Base-by-base conservation (phyloP, 2,888 invertebrate species). In the Xylota sylvarum region DNA sequence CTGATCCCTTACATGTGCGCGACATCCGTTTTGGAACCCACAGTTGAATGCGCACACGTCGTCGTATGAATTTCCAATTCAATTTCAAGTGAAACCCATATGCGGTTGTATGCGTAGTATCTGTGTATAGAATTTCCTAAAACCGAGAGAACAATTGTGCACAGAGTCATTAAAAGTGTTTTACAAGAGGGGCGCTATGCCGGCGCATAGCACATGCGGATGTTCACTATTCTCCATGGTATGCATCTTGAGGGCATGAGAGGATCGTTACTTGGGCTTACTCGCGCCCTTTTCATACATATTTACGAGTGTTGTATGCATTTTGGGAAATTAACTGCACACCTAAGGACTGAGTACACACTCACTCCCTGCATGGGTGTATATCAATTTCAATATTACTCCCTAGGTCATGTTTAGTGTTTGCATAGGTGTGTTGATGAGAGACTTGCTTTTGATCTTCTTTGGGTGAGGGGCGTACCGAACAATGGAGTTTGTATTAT, bases 1-100 rank as follows among this genome's bases (percentile, higher is more conserved):
- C 67, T 85, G 77, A 86, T 86, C 86, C 77, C 82, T 81, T 82
- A 86, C 86, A 86, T 82, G 82, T 86, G 86, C 78, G 77, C 77
- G 77, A 86, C 86, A 86, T 86, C 86, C 86, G 86, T 86, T 86
- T 58, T 40, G 55, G 55, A 69, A 48, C 19, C 40, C 27, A 23
- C 40, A 60, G 7, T 37, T 9, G 23, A 10, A 27, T 50, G 43
- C 50, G 40, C 64, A 46, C 40, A 48, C 43, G 56, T 37, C 77
- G 40, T 56, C 37, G 35, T 40, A 67, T 73, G 72, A 72, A 86
- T 86, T 84, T 32, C 69, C 67, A 84, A 84, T 79, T 84, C 50
- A 73, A 58, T 84, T 85, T 78, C 77, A 62, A 85, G 67, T 73
- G 81, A 86, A 80, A 70, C 76, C 76, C 50, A 30, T 40, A 30